These are phyloP conservation scores for Alcedo atthis DNA, from an alignment of 2,797 vertebrate genomes.

Conservation along the genomic window DNA sequence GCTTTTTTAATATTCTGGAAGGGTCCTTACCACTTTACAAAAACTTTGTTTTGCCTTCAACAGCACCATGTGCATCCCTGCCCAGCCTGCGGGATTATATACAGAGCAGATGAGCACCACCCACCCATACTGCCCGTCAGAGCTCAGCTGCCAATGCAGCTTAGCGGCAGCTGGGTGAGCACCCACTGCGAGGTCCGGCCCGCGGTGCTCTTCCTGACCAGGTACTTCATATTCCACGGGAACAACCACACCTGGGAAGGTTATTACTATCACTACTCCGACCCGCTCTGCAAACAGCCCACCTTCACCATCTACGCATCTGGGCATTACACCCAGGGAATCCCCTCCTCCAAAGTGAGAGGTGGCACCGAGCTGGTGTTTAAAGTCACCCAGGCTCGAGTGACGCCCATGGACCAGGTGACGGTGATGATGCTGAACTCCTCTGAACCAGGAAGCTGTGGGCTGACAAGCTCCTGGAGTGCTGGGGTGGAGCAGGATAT, in stretches of 20 bases:
- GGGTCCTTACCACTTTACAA: accelerated
- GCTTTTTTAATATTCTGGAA: background rate
- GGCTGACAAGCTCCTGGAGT: slow-evolving; percentile 79
- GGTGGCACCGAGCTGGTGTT: slow-evolving; percentile 87
- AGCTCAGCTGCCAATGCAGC: slow-evolving; percentile 63
- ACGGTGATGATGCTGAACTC: slow-evolving; percentile 82
- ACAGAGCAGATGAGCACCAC: slow-evolving; percentile 82
- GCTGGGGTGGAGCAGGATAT: slow-evolving; percentile 85
- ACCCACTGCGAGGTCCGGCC: slow-evolving; percentile 86
- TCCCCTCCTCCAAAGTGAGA: slow-evolving; percentile 78
- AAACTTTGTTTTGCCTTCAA: background rate
- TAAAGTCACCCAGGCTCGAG: slow-evolving; percentile 83
- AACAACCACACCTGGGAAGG: slow-evolving; percentile 86
- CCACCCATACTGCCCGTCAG: slow-evolving; percentile 80
- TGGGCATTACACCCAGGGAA: slow-evolving; percentile 84
- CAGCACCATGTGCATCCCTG: slow-evolving; percentile 91
- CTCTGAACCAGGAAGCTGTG: slow-evolving; percentile 83
- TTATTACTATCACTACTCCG: slow-evolving; percentile 86
- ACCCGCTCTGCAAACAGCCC: slow-evolving; percentile 84
- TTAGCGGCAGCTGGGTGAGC: slow-evolving; percentile 88
- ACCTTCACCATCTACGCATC: slow-evolving; percentile 86
- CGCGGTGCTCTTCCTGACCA: slow-evolving; percentile 88
- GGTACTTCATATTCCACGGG: slow-evolving; percentile 84
- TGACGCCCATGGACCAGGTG: slow-evolving; percentile 80
- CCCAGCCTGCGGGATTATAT: slow-evolving; percentile 83